These are phyloP conservation scores for Apus apus DNA, from an alignment of 2,113 vertebrate species.

Conservation along the genomic window DNA sequence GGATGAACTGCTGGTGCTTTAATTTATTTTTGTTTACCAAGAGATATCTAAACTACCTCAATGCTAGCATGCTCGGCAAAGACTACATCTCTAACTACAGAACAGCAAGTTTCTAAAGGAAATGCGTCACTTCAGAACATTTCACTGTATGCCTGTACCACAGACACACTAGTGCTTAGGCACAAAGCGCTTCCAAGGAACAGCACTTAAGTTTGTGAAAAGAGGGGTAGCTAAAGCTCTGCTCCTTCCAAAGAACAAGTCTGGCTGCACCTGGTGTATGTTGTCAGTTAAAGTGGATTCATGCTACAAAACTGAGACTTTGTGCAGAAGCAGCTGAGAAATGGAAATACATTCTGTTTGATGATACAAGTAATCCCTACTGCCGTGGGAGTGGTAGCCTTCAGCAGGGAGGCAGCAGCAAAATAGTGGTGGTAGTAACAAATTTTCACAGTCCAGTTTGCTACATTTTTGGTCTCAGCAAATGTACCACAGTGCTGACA, in stretches of 20 bases:
- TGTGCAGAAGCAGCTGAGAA: neutral
- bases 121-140: neutral
- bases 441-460: neutral
- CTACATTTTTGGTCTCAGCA: neutral
- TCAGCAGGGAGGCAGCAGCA: neutral
- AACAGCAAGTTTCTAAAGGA: neutral
- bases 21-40: neutral
- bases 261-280: neutral
- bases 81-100: neutral
- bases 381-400: neutral
- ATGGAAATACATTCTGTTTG: neutral
- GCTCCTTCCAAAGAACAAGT: neutral
- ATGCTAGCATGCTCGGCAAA: fast-evolving
- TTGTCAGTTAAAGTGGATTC: neutral
- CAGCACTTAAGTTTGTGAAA: neutral
- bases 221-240: neutral
- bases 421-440: neutral
- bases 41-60: neutral
- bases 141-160: neutral
- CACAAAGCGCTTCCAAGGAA: neutral
- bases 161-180: neutral
- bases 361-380: neutral
- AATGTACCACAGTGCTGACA: neutral
- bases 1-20: neutral
- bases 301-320: neutral